Percentiles rank a stretch among this genome's conserved stretches.
phyloP scores from a whole-genome alignment of 2,888 invertebrate genomes.

The Scaptomyza polygonia region DNA sequence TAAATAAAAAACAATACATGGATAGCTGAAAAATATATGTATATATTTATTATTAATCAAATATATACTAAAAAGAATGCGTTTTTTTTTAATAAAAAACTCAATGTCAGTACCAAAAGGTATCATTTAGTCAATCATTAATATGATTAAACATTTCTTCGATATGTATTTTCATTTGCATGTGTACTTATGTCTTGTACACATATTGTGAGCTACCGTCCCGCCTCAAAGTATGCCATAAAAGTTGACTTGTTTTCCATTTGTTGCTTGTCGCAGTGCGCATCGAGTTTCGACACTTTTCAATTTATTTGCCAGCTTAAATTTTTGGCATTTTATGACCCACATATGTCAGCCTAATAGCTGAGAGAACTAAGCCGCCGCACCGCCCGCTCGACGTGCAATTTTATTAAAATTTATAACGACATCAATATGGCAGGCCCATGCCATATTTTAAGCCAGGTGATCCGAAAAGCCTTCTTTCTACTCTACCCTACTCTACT shows the following conservation, averaged over 20 bases:
- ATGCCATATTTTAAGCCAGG: slow-evolving; percentile 38
- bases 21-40: too few relatives aligned
- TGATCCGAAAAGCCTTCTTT: slow-evolving; percentile 17
- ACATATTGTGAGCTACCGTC: slow-evolving; percentile 32
- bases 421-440: slow-evolving; percentile 35
- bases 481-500: too few relatives aligned
- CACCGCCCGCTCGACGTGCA: slow-evolving; percentile 8
- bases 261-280: slow-evolving; percentile 61
- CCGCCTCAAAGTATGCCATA: slow-evolving; percentile 54
- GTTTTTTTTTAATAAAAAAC: too few relatives aligned
- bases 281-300: slow-evolving; percentile 39
- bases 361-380: slow-evolving; percentile 42
- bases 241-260: slow-evolving; percentile 64
- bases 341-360: slow-evolving; percentile 63
- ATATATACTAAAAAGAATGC: too few relatives aligned
- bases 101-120: background rate
- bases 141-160: background rate
- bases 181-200: slow-evolving; percentile 18
- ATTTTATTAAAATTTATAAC: slow-evolving; percentile 57
- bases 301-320: slow-evolving; percentile 38
- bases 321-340: slow-evolving; percentile 49
- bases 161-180: slow-evolving; percentile 6
- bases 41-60: too few relatives aligned
- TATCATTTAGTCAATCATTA: background rate
- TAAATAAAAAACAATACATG: background rate